Evolutionary conservation across 2,113 vertebrate species (phyloP), one percentile per base, ranked within the genome.

Genomic region (Poeciliopsis turrubarensis): DNA sequence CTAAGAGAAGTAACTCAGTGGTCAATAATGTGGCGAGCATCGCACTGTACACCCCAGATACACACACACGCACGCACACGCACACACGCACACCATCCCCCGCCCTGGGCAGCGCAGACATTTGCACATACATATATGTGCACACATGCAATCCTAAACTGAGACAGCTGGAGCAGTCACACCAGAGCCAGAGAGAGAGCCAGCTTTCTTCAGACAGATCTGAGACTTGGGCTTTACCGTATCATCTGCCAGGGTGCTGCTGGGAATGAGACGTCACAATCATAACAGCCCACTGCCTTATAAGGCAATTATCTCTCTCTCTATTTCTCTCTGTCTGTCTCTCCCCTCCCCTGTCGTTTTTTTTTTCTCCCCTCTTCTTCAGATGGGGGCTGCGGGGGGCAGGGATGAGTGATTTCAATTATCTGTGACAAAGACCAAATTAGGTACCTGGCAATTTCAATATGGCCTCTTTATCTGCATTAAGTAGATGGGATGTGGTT

Each of bases 361-460:
- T 39, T 39, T 37, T 37, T 37, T 11, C 34, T 12, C 76, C 66
- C 34, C 54, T 80, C 57, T 74, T 79, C 57, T 74, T 79, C 26
- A 17, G 60, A 78, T 65, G 85, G 85, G 89, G 89, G 89, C 22
- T 0, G 19, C 62, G 90, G 87, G 89, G 89, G 88, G 87, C 83
- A 81, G 85, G 90, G 89, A 78, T 82, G 87, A 86, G 88, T 86
- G 88, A 79, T 92, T 93, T 92, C 91, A 93, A 92, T 91, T 92
- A 92, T 89, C 75, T 80, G 84, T 63, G 78, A 91, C 91, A 93
- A 91, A 91, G 88, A 92, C 86, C 89, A 91, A 92, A 93, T 93
- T 92, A 92, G 91, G 86, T 89, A 91, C 91, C 91, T 92, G 89
- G 89, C 89, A 91, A 89, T 91, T 91, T 89, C 87, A 91, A 85